These are phyloP conservation scores for Buphagus erythrorhynchus DNA, from an alignment of 2,797 vertebrate species.

Conservation along the genomic window DNA sequence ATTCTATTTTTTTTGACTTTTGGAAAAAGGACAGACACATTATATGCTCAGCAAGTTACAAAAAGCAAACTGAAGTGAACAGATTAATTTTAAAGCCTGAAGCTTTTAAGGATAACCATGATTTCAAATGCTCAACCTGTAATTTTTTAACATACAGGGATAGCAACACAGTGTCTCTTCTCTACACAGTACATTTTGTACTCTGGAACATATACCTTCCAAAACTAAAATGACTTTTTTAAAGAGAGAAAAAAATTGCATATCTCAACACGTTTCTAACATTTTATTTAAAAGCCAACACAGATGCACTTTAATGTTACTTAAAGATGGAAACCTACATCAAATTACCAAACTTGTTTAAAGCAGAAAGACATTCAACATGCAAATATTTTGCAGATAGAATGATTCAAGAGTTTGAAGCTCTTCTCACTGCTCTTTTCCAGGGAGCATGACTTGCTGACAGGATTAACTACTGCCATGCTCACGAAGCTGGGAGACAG, in stretches of 20 bases:
- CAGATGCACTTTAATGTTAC: neutral
- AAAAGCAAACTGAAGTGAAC: neutral
- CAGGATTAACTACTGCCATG: constrained; percentile 70
- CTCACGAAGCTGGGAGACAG: constrained; percentile 64
- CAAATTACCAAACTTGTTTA: constrained; percentile 7
- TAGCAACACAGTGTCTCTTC: neutral
- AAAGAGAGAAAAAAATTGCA: neutral
- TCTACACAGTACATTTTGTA: neutral
- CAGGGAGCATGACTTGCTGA: constrained; percentile 55
- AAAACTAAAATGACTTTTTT: neutral
- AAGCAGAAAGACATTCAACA: neutral
- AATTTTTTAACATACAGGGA: neutral
- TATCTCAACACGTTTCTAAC: neutral
- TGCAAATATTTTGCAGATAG: constrained; percentile 17
- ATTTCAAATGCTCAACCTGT: neutral
- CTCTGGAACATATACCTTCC: neutral
- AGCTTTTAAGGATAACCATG: neutral
- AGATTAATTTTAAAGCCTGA: neutral
- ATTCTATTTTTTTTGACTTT: neutral
- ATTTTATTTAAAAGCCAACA: constrained; percentile 9
- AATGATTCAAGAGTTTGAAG: constrained; percentile 37
- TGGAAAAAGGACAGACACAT: neutral
- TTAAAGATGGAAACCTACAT: constrained; percentile 22
- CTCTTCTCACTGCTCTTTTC: constrained; percentile 39
- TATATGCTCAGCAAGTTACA: neutral